These are phyloP conservation scores for Panthera uncia DNA, from an alignment of 2,113 vertebrate species.

Conservation along the genomic window DNA sequence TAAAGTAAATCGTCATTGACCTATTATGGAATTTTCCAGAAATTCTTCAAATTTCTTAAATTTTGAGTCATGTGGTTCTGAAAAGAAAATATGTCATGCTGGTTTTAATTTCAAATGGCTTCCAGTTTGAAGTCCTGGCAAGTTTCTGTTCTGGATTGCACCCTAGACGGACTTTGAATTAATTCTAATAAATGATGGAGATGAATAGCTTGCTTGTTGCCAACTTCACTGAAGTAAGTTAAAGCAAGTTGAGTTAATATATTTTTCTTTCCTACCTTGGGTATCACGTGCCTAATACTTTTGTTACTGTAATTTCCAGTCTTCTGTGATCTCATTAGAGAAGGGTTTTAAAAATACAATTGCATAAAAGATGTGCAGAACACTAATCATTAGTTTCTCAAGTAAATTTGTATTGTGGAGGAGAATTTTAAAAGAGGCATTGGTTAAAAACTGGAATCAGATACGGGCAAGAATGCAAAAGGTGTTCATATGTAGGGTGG, in stretches of 20 bases:
- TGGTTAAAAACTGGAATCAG: slow-evolving; percentile 14
- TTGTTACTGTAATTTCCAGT: slow-evolving; percentile 57
- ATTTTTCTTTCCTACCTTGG: slow-evolving; percentile 58
- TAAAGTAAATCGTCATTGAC: slow-evolving; percentile 25
- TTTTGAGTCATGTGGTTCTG: slow-evolving; percentile 49
- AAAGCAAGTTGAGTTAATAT: slow-evolving; percentile 54
- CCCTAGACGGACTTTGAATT: slow-evolving; percentile 48
- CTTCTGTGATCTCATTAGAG: slow-evolving; percentile 50
- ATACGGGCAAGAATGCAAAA: slow-evolving; percentile 13
- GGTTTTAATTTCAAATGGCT: slow-evolving; percentile 32
- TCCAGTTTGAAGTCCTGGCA: slow-evolving; percentile 59
- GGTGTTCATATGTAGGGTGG: background rate
- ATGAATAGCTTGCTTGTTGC: slow-evolving; percentile 3
- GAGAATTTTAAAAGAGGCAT: background rate
- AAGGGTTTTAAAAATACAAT: slow-evolving; percentile 32
- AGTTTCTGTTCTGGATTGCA: slow-evolving; percentile 55
- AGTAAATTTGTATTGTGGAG: background rate
- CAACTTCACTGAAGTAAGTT: slow-evolving; percentile 44
- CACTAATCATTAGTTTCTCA: background rate
- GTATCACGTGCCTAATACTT: slow-evolving; percentile 38
- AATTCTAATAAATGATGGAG: slow-evolving; percentile 63
- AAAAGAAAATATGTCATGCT: slow-evolving; percentile 62
- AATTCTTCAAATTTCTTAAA: slow-evolving; percentile 70
- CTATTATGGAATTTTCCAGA: slow-evolving; percentile 62
- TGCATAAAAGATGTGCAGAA: slow-evolving; percentile 1